Evolutionary conservation across 37 sponge, comb jelly and placozoan species (phyloP), one percentile per base, ranked within the genome.

Genomic region (Diacarnus erythraeanus): DNA sequence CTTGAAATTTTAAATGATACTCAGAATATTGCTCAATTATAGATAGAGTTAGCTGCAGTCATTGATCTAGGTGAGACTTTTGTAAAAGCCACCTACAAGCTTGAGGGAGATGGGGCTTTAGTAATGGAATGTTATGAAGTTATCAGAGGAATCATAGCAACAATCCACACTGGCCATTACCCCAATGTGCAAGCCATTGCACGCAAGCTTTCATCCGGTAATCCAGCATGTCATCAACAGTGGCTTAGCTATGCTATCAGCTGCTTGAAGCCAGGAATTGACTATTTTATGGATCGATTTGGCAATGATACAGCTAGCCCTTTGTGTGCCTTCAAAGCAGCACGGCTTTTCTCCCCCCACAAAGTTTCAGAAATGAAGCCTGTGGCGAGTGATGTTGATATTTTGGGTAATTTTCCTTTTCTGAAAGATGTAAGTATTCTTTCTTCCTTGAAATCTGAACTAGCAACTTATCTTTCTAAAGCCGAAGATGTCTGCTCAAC

Each of bases 1-100:
- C n/a, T n/a, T n/a, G n/a, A n/a, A n/a, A n/a, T n/a, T n/a, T 42
- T 83, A 78, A 69, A 65, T 88, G 36, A 79, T 88, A 51, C 20
- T 59, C 82, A 29, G 8, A 31, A 6, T 43, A 73, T 21, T 20
- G 35, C 26, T 20, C 40, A 31, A 59, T 35, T 88, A 38, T 47
- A 88, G 60, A 23, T 88, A 17, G 80, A 83, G 39, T 30, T 83
- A 37, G 84, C 89, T 57, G 18, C 68, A 39, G 63, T 78, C 20
- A 43, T 82, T 78, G 84, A 82, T 70, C 43, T 36, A 39, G 83
- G 84, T 29, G 80, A 79, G 70, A 33, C n/a, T 8, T 88, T 83
- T 88, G 89, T 83, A 10, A 78, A 78, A 60, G 40, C 80, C n/a
- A n/a, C n/a, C n/a, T n/a, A n/a, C n/a, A n/a, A n/a, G n/a, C n/a